Evolutionary conservation across 2,888 invertebrate species (phyloP), one percentile per base, ranked within the genome.

Genomic region (Cyaniris semiargus): DNA sequence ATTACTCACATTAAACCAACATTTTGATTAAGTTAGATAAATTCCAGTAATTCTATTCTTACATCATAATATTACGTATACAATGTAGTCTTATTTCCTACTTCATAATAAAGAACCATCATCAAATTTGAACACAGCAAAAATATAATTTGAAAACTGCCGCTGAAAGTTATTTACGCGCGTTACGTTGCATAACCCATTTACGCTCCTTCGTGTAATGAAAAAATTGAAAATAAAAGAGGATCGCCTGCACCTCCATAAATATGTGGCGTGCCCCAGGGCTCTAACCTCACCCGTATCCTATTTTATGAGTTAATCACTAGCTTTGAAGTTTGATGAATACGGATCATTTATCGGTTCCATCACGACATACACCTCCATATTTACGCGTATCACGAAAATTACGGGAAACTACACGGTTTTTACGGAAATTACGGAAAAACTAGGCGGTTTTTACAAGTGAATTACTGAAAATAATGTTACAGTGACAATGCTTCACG

Each of bases 251-350:
- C 58, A 72, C 71, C 80, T 79, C 80, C 81, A 79, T 80, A 78
- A 81, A 81, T 83, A 85, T 79, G 76, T 79, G 79, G 88, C 91
- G 91, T 92, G 91, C 80, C 86, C 82, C 81, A 82, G 81, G 83
- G 81, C 86, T 82, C 84, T 88, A 84, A 85, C 82, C 79, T 53
- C 78, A 80, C 82, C 81, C 82, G 83, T 85, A 85, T 83, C 83
- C 83, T 84, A 86, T 86, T 90, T 91, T 91, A 92, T 90, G 89
- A 89, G 90, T 91, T 92, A 93, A 93, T 93, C 91, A 88, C 85
- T 83, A 82, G 83, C 86, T 90, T 90, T 89, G 89, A 92, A 91
- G 87, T 92, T 93, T 93, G 93, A 92, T 89, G 89, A 87, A 93
- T 88, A 83, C 84, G 83, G 82, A 82, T 81, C 85, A 89, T 90